phyloP scores from a whole-genome alignment of 2,113 vertebrate species.

The Ictidomys tridecemlineatus region DNA sequence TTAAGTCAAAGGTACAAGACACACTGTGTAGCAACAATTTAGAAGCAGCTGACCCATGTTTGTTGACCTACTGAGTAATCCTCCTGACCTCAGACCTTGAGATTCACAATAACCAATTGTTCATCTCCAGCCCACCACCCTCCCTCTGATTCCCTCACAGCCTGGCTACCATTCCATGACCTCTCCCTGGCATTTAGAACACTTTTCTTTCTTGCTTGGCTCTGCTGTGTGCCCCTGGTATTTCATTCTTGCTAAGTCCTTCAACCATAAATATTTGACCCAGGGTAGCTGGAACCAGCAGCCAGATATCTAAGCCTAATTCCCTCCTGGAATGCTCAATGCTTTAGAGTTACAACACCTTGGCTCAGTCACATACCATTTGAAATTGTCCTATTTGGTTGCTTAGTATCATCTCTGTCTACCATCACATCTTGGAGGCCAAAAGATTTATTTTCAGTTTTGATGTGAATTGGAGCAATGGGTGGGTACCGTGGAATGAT shows the following conservation, averaged over 20 bases:
- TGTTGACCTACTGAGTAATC: not conserved
- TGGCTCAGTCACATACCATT: not conserved
- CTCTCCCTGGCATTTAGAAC: not conserved
- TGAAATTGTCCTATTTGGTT: not conserved
- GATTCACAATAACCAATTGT: not conserved
- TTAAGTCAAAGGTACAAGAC: conserved; percentile 10
- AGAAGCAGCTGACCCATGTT: not conserved
- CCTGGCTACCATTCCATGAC: not conserved
- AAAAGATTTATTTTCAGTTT: not conserved
- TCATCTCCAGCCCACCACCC: not conserved
- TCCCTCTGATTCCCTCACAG: not conserved
- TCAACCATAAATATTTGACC: not conserved
- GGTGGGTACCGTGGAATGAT: not conserved
- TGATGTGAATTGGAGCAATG: not conserved
- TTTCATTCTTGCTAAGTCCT: conserved; percentile 55
- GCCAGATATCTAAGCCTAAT: not conserved
- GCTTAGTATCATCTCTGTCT: not conserved
- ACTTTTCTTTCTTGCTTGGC: not conserved
- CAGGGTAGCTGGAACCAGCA: not conserved
- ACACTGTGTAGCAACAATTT: not conserved
- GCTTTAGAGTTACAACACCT: not conserved
- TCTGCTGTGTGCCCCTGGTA: not conserved
- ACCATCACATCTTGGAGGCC: not conserved
- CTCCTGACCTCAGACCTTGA: not conserved
- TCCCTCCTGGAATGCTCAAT: not conserved